Evolutionary conservation across 2,113 vertebrate genomes (phyloP), one percentile per base, ranked within the genome.

Genomic region (Leuciscus idus): DNA sequence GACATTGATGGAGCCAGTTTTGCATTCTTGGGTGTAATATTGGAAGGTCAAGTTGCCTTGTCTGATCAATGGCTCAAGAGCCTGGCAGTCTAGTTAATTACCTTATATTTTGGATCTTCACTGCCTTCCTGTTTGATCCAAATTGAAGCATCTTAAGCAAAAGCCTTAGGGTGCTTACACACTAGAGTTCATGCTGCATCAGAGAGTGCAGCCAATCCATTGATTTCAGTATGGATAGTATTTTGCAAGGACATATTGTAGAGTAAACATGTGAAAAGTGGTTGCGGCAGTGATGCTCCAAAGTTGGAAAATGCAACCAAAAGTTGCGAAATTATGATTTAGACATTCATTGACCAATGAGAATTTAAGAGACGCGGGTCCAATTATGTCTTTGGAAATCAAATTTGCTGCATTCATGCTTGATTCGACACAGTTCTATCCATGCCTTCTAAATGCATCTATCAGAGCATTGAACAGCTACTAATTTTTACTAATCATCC

Each of bases 21-120:
- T 87, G 85, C 84, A 89, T 90, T 90, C 89, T 87, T 70, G 82
- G 68, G 90, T 88, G 81, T 83, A 83, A 79, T 89, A 85, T 89
- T 79, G 88, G 89, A 92, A 90, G 87, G 90, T 93, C 89, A 92
- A 87, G 86, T 89, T 88, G 83, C 78, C 85, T 77, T 84, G 23
- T 39, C 80, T 89, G 84, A 94, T 94, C 93, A 92, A 94, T 94
- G 91, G 75, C 84, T 64, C 17, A 50, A 90, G 91, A 93, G 90
- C 86, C 91, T 84, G 50, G 23, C 36, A 85, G 90, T 92, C 90
- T 85, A 28, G 13, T 83, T 89, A 88, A 84, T 84, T 46, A 84
- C 77, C 46, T 84, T 43, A 81, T 85, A 52, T 81, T 85, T 83
- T 84, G 61, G n/a, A 68, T 77, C 33, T 36, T 55, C 19, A 33